Base-by-base conservation (phyloP, 2,113 vertebrate genomes). In the Aplodontia rufa region DNA sequence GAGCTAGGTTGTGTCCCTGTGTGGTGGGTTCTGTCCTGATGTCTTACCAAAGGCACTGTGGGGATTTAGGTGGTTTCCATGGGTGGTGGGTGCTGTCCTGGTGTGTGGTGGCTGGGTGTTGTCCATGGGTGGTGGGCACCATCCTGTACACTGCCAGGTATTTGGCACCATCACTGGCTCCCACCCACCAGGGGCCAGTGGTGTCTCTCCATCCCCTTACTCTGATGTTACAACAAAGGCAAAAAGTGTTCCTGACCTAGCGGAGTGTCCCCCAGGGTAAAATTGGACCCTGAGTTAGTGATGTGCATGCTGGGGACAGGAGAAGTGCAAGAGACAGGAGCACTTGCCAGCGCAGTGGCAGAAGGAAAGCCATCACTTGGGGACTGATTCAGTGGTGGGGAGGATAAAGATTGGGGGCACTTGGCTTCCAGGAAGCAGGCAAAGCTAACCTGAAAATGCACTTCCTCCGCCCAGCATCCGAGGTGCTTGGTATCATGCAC, bases 331-430 rank as follows among this genome's bases (percentile, higher is more conserved):
- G 58, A 74, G n/a, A 11, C 58, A 3, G 14, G 8, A 58, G 22
- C 30, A 32, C 26, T 16, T 0, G 6, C 2, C 16, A 6, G 9
- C 0, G 17, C 13, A 8, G 12, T 1, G 69, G 14, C 47, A 12
- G 75, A 14, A 60, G 12, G n/a, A 0, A 17, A 30, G 28, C 20
- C 26, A 19, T 30, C 7, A 2, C 6, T 0, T 22, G 16, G 4
- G 40, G 35, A 11, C 4, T 1, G 37, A 35, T 1, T 0, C 78
- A 11, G 17, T 1, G 5, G 5, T 0, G 1, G 26, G 8, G 26
- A 64, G 64, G 37, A 16, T 0, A 8, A 0, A 0, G 19, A 6
- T 3, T 5, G 37, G 2, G 37, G 30, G n/a, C 22, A 30, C 47
- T 30, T 19, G 22, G 83, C 62, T 49, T 64, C 66, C 71, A 37